Base-by-base conservation (phyloP, 2,888 invertebrate genomes). In the Axea sp. region DNA sequence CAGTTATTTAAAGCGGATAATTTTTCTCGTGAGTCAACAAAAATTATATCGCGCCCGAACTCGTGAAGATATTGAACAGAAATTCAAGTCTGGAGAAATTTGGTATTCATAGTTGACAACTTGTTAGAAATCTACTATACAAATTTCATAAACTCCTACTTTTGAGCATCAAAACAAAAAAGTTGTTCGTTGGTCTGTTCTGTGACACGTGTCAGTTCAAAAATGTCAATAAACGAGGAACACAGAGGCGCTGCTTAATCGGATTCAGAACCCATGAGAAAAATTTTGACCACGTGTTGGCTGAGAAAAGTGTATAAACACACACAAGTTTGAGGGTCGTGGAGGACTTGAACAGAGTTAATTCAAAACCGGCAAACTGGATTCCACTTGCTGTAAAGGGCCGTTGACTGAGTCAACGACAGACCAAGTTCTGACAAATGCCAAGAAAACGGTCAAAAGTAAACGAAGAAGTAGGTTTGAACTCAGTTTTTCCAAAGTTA, bases 191-290 rank as follows among this genome's bases (percentile, higher is more conserved):
- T 64, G 64, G 64, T 19, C 26, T 41, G 41, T 65, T 28, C 28
- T 0, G 45, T 28, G 45, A 43, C 53, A 65, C 65, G 65, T 65
- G 65, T 65, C 53, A 43, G 35, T 55, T 19, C 41, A n/a, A 51
- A 64, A 64, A 64, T 64, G 64, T 64, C 64, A 64, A 64, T 51
- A 64, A 64, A 39, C 1, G 55, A n/a, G 35, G 3, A 14, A 22
- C 6, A 31, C 41, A 17, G 24, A 14, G 64, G 24, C 28, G 37
- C 35, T 33, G 31, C 33, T 64, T 51, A 41, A 19, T 24, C 60
- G 17, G 24, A 17, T 45, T 59, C 31, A 31, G 22, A 59, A 41
- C 43, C 15, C 47, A 37, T 9, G 37, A 28, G 12, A n/a, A n/a
- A n/a, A n/a, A n/a, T n/a, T n/a, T n/a, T n/a, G n/a, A n/a, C n/a